A percentile compares a stretch with the other conserved stretches of the same genome.
Conservation (phyloP, 2,113 vertebrate species). For the Microtus ochrogaster region DNA sequence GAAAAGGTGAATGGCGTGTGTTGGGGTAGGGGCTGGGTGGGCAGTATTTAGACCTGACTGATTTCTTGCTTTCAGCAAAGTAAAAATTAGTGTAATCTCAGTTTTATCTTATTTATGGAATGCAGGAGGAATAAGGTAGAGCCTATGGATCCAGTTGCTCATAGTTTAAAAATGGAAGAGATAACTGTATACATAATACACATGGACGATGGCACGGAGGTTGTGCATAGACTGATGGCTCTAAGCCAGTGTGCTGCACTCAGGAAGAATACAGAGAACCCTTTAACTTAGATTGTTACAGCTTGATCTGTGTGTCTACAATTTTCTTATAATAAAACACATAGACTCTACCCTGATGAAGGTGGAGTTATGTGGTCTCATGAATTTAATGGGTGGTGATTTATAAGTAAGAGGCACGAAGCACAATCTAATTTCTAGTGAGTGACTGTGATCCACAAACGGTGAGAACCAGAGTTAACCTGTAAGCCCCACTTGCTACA, state of each 20-base stretch:
- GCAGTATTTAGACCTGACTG: background rate
- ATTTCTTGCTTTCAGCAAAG: background rate
- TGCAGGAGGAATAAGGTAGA: background rate
- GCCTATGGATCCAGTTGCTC: background rate
- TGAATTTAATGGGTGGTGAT: background rate
- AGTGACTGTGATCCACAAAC: background rate
- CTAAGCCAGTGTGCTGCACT: background rate
- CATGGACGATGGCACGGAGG: background rate
- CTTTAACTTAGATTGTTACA: background rate
- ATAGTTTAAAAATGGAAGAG: background rate
- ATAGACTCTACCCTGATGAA: background rate
- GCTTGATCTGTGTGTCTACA: background rate
- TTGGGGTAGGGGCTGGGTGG: rapidly evolving
- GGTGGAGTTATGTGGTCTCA: background rate
- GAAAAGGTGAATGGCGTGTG: background rate
- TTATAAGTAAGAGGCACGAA: background rate
- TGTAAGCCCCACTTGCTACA: background rate
- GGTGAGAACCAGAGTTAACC: background rate
- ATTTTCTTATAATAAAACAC: background rate
- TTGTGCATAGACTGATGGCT: background rate
- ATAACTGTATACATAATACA: background rate
- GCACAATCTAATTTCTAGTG: background rate
- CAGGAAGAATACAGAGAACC: background rate
- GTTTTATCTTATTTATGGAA: background rate
- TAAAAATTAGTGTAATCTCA: background rate